Evolutionary conservation across 2,888 invertebrate genomes (phyloP), one percentile per base, ranked within the genome.

Genomic region (Strigamia maritima): DNA sequence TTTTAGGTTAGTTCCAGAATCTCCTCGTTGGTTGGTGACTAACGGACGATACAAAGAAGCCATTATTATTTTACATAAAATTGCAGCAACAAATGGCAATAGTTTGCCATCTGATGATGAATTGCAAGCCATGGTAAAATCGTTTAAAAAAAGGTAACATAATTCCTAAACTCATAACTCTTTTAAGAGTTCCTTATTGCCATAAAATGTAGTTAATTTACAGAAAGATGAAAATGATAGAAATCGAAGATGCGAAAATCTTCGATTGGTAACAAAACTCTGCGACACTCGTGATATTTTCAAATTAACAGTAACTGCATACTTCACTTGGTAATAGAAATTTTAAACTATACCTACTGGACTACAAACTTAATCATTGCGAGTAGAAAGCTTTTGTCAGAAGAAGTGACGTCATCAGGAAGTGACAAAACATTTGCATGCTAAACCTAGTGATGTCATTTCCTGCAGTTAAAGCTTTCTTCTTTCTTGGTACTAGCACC

Each of bases 1-100:
- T 6, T 8, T 35, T 10, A 85, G 91, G 89, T 83, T 92, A 8
- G 86, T 93, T 79, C 93, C 93, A 0, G 94, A 94, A 86, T 93
- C 93, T 2, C 93, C 94, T 0, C 88, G 93, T 79, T 94, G 93
- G 93, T 87, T 93, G 10, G 88, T 92, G 70, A 90, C 91, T 14
- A 89, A 90, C 1, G 92, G 92, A 0, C 88, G 88, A 80, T 88
- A 89, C 79, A 89, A 90, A 38, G 87, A 90, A 82, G 91, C 93
- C 0, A 87, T 91, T 2, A 84, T 86, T 38, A 86, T 92, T 0
- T 85, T 94, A n/a, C 89, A 89, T 78, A 87, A 88, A 79, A 92
- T 91, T 10, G 92, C 92, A 0, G 89, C 87, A 81, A 83, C 81
- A 70, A 89, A 89, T 82, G 83, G 84, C 3, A 40, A 79, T 1